phyloP scores from a whole-genome alignment of 2,888 invertebrate genomes.

The Amitus sp. region DNA sequence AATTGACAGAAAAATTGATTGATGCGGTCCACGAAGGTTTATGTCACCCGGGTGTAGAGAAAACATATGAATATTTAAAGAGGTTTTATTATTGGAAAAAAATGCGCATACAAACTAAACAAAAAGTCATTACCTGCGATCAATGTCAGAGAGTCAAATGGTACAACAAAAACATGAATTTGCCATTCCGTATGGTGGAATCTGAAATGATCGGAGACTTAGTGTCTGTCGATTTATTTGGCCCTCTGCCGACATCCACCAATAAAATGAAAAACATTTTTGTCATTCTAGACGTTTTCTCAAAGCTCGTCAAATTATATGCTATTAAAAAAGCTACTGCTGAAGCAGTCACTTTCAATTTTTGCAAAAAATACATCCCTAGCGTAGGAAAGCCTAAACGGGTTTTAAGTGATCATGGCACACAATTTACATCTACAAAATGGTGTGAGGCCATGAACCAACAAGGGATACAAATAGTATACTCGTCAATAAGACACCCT shows the following conservation, averaged over 20 bases:
- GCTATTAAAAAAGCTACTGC: slow-evolving; percentile 9
- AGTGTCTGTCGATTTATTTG: not conserved
- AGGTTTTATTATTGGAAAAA: slow-evolving; percentile 3
- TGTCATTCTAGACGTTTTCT: slow-evolving; percentile 14
- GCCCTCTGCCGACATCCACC: not conserved
- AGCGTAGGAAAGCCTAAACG: not conserved
- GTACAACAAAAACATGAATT: not conserved
- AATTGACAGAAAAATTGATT: not conserved
- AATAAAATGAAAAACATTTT: slow-evolving; percentile 43
- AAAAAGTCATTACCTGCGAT: not conserved
- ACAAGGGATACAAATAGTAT: not conserved
- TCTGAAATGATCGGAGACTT: not conserved
- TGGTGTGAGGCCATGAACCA: not conserved
- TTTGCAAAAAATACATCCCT: not conserved
- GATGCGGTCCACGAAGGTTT: not conserved
- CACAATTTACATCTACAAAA: slow-evolving; percentile 7
- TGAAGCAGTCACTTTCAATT: not conserved
- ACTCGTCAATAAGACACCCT: slow-evolving; percentile 1
- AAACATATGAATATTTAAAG: not conserved
- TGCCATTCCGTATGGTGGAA: not conserved
- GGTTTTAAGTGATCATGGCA: slow-evolving; percentile 10
- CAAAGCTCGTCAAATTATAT: not conserved
- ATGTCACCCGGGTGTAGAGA: not conserved
- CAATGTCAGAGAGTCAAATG: slow-evolving; percentile 1
- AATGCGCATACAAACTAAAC: not conserved